Evolutionary conservation across 2,113 vertebrate genomes (phyloP), one percentile per base, ranked within the genome.

Genomic region (Ammodytes marinus): DNA sequence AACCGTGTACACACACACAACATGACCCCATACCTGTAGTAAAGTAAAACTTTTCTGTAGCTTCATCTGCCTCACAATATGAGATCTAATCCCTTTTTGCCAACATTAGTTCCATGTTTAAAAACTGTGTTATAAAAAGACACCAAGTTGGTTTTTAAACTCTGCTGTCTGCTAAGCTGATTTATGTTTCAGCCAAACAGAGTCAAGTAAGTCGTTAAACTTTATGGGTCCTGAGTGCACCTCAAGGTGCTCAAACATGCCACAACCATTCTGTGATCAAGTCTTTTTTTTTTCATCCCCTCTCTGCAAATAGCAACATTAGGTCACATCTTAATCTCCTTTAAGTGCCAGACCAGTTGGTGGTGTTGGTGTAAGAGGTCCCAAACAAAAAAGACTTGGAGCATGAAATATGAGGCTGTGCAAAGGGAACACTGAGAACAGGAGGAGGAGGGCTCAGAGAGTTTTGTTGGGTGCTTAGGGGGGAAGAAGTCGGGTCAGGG

Each of bases 321-420:
- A 78, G 80, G 58, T 84, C 79, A 79, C 77, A 69, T 88, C 77
- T 85, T 80, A 84, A 87, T 85, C 80, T 89, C 70, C 66, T 80
- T 50, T 43, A 43, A 88, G 80, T 49, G 78, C 54, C 79, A 4
- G 58, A 68, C 14, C 76, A 59, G 80, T 82, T 67, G 86, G 77
- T 85, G 83, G 69, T 80, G 81, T 66, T 69, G 77, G 79, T 75
- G 70, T 55, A 61, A 86, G 71, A 85, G 60, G 67, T 76, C 69
- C 73, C 66, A 76, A 81, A 89, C 85, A 92, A 91, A 90, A 27
- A 92, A 81, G 85, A 71, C 67, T 64, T 3, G 42, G 71, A 84
- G 82, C 86, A 84, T 91, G 89, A 92, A 92, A 92, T 92, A 91
- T 86, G 88, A 92, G 89, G 89, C 88, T 77, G 83, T 59, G 79